Percentiles rank a stretch among this genome's conserved stretches.
These are phyloP conservation scores for Melanotaenia parkinsoni DNA, from an alignment of 2,797 vertebrate genomes.

Conservation along the genomic window DNA sequence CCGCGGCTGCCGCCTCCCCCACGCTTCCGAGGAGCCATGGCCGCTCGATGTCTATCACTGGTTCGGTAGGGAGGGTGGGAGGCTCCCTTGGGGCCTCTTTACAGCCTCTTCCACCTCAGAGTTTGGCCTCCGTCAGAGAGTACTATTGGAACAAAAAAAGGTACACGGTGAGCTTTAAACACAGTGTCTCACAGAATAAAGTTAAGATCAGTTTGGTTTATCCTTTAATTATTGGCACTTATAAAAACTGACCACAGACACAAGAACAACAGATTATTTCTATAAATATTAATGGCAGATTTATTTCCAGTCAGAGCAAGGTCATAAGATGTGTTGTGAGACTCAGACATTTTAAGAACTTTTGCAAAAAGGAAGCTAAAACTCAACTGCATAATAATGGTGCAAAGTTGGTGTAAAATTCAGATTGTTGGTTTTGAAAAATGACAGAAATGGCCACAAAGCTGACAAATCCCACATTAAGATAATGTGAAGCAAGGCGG, in stretches of 20 bases:
- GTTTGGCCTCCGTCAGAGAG: constrained; percentile 77
- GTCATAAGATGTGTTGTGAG: neutral
- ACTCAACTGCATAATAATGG: neutral
- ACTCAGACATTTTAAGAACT: neutral
- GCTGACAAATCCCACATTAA: neutral
- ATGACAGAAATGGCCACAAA: neutral
- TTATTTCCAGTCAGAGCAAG: neutral
- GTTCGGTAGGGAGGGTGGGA: constrained; percentile 67
- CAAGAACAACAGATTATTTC: neutral
- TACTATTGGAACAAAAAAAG: constrained; percentile 55
- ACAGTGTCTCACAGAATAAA: neutral
- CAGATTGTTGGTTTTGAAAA: constrained; percentile 3
- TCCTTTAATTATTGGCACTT: constrained; percentile 10
- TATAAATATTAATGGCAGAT: neutral
- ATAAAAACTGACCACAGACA: constrained; percentile 13
- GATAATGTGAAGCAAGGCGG: neutral
- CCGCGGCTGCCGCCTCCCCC: constrained; percentile 81
- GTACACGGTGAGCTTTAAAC: constrained; percentile 14
- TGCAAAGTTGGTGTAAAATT: neutral
- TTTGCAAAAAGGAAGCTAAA: neutral
- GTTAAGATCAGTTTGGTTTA: neutral
- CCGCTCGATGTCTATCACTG: constrained; percentile 40
- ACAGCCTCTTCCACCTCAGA: constrained; percentile 75
- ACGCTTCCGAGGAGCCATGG: constrained; percentile 97
- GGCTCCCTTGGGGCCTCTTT: constrained; percentile 74